Conservation (phyloP, 1,140 invertebrate species). For the Gryon sp. region DNA sequence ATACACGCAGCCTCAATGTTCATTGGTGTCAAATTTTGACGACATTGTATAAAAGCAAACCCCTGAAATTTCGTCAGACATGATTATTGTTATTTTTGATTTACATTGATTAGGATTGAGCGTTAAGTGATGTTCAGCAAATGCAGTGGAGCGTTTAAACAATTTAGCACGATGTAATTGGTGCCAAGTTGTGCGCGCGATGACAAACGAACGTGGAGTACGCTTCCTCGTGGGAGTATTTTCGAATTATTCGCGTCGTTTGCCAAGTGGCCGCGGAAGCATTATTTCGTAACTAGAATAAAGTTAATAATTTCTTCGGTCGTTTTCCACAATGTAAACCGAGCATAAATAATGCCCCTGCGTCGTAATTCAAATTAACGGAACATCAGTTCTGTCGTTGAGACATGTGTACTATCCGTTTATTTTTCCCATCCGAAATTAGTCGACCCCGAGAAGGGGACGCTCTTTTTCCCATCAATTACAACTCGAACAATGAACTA, state of each 20-base stretch:
- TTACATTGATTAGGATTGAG: constrained; percentile 39
- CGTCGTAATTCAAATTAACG: constrained; percentile 51
- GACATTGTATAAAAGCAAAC: background rate
- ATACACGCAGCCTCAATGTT: too few species aligned
- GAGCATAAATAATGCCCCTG: constrained; percentile 39
- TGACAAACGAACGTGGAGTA: constrained; percentile 48
- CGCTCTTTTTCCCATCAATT: constrained; percentile 26
- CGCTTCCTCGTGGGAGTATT: constrained; percentile 32
- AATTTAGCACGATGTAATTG: constrained; percentile 46
- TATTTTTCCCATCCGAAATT: constrained; percentile 48
- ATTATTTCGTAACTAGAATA: constrained; percentile 45
- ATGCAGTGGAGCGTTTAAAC: constrained; percentile 36
- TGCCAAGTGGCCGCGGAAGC: constrained; percentile 27
- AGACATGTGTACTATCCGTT: constrained; percentile 47
- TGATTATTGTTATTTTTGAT: too few species aligned
- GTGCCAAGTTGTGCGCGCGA: constrained; percentile 48
- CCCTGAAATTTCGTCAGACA: too few species aligned
- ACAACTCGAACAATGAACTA: background rate
- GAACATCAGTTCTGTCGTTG: constrained; percentile 22
- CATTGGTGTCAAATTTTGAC: background rate
- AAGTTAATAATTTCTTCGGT: constrained; percentile 46
- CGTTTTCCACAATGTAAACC: constrained; percentile 33
- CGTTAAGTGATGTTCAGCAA: constrained; percentile 30
- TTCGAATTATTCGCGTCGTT: constrained; percentile 43
- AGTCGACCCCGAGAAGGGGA: constrained; percentile 3